Conservation (phyloP, 2,797 vertebrate genomes). For the Sebastes diploproa region DNA sequence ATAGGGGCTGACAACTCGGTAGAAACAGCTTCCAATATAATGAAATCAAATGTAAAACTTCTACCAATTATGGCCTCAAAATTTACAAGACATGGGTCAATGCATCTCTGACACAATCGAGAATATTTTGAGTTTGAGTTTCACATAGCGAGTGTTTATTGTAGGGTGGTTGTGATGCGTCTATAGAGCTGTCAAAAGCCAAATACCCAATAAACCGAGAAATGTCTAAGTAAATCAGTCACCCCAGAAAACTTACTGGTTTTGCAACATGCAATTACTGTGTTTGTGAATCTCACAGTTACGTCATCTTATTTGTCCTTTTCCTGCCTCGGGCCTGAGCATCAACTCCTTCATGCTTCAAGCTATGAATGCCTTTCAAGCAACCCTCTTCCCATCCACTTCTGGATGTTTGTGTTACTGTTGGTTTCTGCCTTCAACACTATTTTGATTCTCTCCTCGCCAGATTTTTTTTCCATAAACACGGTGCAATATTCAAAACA, state of each 20-base stretch:
- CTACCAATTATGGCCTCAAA: background rate
- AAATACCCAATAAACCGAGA: background rate
- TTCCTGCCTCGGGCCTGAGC: conserved; percentile 33
- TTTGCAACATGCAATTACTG: conserved; percentile 52
- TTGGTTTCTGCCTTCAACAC: conserved; percentile 8
- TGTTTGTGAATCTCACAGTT: conserved; percentile 36
- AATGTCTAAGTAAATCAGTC: conserved; percentile 23
- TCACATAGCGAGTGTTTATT: background rate
- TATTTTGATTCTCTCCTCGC: background rate
- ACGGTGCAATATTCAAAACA: background rate
- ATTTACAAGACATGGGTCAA: background rate
- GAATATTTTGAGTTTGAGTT: background rate
- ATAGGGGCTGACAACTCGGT: background rate
- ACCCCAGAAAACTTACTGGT: background rate
- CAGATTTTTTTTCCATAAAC: background rate
- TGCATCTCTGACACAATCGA: background rate
- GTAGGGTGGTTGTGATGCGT: background rate
- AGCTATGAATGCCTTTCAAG: conserved; percentile 59
- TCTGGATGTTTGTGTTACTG: conserved; percentile 27
- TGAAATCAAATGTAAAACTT: background rate
- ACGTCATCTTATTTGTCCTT: conserved; percentile 22
- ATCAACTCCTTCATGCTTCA: conserved; percentile 42
- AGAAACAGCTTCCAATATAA: background rate
- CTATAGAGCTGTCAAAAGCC: background rate
- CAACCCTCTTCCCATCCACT: conserved; percentile 9